Percentiles rank a stretch among this genome's conserved stretches.
Conservation (phyloP, 2,113 vertebrate genomes). For the Coreoperca whiteheadi region DNA sequence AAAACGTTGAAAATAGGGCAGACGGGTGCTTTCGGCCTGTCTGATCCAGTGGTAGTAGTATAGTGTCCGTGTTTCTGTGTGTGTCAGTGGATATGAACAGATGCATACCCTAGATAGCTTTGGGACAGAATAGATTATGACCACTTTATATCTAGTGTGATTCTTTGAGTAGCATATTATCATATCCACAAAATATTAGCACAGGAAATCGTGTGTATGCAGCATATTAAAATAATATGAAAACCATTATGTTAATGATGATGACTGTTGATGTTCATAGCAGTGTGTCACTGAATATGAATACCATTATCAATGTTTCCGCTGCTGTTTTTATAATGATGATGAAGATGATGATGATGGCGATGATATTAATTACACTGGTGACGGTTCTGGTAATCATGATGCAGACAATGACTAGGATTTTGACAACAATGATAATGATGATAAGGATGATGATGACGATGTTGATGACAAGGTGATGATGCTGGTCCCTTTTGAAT, state of each 20-base stretch:
- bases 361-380: constrained; percentile 35
- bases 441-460: neutral
- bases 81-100: constrained; percentile 7
- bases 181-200: neutral
- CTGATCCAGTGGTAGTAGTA: constrained; percentile 40
- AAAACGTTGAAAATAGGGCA: constrained; percentile 73
- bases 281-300: constrained; percentile 23
- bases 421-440: constrained; percentile 15
- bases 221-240: constrained; percentile 1
- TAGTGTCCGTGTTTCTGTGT: neutral
- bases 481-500: neutral
- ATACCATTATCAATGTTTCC: constrained; percentile 25
- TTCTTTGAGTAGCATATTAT: neutral
- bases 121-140: neutral
- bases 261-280: constrained; percentile 19
- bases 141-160: neutral
- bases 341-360: constrained; percentile 26
- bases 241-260: constrained; percentile 33
- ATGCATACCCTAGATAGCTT: neutral
- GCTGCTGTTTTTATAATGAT: constrained; percentile 18
- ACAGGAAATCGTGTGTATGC: neutral
- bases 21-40: constrained; percentile 48
- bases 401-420: constrained; percentile 16
- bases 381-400: constrained; percentile 12
- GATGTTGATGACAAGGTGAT: neutral